phyloP scores from a whole-genome alignment of 2,888 invertebrate genomes.

The Cosmopolites sordidus region DNA sequence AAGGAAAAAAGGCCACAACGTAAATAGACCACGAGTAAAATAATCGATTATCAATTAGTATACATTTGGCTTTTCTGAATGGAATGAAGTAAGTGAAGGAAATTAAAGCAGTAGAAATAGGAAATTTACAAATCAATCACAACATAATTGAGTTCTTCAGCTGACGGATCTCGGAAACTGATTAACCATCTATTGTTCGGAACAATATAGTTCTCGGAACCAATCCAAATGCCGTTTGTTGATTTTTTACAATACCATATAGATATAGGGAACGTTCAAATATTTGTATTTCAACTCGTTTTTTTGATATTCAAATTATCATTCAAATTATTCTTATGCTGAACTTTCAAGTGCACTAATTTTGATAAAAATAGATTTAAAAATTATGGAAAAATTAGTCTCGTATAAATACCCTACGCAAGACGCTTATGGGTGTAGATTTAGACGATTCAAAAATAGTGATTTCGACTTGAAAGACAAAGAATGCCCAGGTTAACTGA shows the following conservation, averaged over 20 bases:
- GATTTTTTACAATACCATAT: neutral
- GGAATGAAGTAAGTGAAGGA: slow-evolving; percentile 7
- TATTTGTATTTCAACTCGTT: no score
- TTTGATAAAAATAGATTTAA: no score
- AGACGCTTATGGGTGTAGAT: no score
- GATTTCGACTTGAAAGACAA: no score
- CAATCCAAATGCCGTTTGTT: slow-evolving; percentile 4
- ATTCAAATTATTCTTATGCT: no score
- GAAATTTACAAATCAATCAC: slow-evolving; percentile 33
- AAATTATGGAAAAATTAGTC: no score
- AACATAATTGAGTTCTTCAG: slow-evolving; percentile 30
- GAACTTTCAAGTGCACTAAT: no score
- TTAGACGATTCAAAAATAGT: no score
- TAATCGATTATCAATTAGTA: slow-evolving; percentile 32
- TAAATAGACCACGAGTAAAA: slow-evolving; percentile 20
- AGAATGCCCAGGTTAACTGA: no score
- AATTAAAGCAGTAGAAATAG: slow-evolving; percentile 29
- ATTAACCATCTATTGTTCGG: slow-evolving; percentile 8
- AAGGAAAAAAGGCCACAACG: slow-evolving; percentile 12
- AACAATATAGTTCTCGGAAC: slow-evolving; percentile 1
- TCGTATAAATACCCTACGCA: no score
- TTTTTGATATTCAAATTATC: no score
- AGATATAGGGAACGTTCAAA: no score
- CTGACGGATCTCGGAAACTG: slow-evolving; percentile 22
- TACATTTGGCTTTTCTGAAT: slow-evolving; percentile 22